Conservation (phyloP, 2,888 invertebrate genomes). For the Barypeithes pellucidus region DNA sequence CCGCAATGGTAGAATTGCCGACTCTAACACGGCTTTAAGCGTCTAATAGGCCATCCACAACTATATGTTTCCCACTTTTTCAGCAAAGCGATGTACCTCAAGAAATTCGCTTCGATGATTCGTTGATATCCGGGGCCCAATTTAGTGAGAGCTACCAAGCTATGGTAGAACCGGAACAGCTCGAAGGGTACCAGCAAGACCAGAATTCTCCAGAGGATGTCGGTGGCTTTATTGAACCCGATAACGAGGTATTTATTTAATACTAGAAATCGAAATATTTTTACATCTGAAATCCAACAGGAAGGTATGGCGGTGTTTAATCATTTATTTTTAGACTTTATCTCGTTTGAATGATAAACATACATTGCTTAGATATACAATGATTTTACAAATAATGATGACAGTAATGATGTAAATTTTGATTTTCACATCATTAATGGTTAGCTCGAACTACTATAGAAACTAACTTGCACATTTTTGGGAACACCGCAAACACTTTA, state of each 20-base stretch:
- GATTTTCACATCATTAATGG: too few species aligned
- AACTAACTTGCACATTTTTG: too few species aligned
- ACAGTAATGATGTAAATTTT: too few species aligned
- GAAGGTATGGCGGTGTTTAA: background rate
- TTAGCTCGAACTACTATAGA: too few species aligned
- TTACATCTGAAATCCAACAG: too few species aligned
- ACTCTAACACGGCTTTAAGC: too few species aligned
- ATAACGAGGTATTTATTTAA: constrained; percentile 57
- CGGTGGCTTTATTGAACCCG: constrained; percentile 58
- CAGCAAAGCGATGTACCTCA: constrained; percentile 50
- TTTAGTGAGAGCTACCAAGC: constrained; percentile 60
- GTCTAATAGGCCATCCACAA: too few species aligned
- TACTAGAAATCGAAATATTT: background rate
- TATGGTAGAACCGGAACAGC: constrained; percentile 62
- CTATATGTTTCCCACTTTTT: background rate
- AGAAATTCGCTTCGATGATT: constrained; percentile 61
- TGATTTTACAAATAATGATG: too few species aligned
- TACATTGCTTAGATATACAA: too few species aligned
- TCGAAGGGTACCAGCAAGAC: constrained; percentile 62
- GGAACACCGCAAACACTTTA: too few species aligned
- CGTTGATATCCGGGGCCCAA: constrained; percentile 55
- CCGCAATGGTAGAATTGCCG: too few species aligned
- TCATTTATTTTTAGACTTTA: background rate
- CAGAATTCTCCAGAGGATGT: constrained; percentile 59
- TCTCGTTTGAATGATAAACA: too few species aligned